Conservation (phyloP, 1,140 invertebrate genomes). For the Chrysopa pallens region DNA sequence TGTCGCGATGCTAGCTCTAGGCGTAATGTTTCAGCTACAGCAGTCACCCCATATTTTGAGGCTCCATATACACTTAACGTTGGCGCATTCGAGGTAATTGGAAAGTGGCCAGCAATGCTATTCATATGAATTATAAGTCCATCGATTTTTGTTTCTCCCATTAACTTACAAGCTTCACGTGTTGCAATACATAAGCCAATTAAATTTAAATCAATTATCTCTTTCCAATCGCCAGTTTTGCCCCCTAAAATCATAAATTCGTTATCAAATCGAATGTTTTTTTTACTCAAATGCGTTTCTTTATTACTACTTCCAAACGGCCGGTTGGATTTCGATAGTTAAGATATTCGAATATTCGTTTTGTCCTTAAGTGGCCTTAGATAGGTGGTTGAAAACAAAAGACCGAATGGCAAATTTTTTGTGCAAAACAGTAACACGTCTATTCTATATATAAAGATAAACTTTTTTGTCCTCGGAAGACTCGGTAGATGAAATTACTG, state of each 20-base stretch:
- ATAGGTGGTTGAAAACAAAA: no score
- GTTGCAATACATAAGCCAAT: constrained; percentile 46
- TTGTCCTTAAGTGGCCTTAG: no score
- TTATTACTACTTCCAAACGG: no score
- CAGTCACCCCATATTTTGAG: constrained; percentile 32
- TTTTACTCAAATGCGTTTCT: neutral
- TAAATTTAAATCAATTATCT: constrained; percentile 47
- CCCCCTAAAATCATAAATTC: constrained; percentile 6
- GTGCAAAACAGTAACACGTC: no score
- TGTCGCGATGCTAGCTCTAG: constrained; percentile 25
- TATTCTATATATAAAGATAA: no score
- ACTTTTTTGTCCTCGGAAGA: no score
- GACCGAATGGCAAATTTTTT: no score
- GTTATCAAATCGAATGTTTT: neutral
- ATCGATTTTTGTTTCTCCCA: constrained; percentile 34
- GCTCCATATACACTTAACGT: constrained; percentile 25
- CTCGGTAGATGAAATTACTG: no score
- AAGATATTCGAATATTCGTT: no score
- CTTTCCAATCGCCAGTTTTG: constrained; percentile 21
- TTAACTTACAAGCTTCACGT: constrained; percentile 34
- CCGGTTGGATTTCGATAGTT: no score
- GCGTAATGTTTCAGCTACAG: constrained; percentile 29
- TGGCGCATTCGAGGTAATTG: neutral
- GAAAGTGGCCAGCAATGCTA: constrained; percentile 24
- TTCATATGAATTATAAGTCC: constrained; percentile 50